Conservation (phyloP, 1,140 invertebrate species). For the Sesamia nonagrioides region DNA sequence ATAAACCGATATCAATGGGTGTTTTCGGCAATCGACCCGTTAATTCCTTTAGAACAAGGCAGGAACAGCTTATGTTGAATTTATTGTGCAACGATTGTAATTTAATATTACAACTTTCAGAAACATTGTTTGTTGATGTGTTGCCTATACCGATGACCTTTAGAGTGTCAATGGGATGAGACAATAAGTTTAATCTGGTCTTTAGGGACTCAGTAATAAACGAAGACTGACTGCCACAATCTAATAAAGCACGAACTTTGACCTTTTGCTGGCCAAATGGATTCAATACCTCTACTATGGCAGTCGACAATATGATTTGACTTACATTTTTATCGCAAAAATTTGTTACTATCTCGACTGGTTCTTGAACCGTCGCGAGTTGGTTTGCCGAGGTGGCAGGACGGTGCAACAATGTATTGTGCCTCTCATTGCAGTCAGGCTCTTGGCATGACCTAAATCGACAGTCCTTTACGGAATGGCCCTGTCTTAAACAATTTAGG, state of each 20-base stretch:
- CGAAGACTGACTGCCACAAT: slow-evolving; percentile 53
- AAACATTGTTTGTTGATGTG: slow-evolving; percentile 29
- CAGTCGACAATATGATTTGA: slow-evolving; percentile 57
- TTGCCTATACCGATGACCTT: slow-evolving; percentile 35
- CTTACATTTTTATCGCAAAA: slow-evolving; percentile 44
- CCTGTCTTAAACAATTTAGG: slow-evolving; percentile 57
- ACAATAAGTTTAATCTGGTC: slow-evolving; percentile 49
- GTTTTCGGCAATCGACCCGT: slow-evolving; percentile 59
- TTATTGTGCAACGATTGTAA: slow-evolving; percentile 43
- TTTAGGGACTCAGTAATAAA: slow-evolving; percentile 57
- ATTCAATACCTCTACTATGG: slow-evolving; percentile 56
- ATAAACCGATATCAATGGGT: slow-evolving; percentile 47
- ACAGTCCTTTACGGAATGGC: slow-evolving; percentile 54
- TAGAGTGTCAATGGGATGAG: slow-evolving; percentile 43
- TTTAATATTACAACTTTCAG: slow-evolving; percentile 49
- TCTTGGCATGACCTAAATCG: slow-evolving; percentile 52
- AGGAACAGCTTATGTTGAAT: slow-evolving; percentile 49
- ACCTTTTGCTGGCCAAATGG: slow-evolving; percentile 50
- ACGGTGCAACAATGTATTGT: slow-evolving; percentile 56
- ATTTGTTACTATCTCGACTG: slow-evolving; percentile 25
- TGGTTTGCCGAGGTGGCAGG: slow-evolving; percentile 12
- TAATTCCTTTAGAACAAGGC: slow-evolving; percentile 59
- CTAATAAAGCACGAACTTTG: slow-evolving; percentile 35
- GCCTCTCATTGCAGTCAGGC: slow-evolving; percentile 51
- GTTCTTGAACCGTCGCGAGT: not conserved